A percentile compares a stretch with the other conserved stretches of the same genome.
These are phyloP conservation scores for Neogale vison DNA, from an alignment of 2,113 vertebrate genomes.

Conservation along the genomic window DNA sequence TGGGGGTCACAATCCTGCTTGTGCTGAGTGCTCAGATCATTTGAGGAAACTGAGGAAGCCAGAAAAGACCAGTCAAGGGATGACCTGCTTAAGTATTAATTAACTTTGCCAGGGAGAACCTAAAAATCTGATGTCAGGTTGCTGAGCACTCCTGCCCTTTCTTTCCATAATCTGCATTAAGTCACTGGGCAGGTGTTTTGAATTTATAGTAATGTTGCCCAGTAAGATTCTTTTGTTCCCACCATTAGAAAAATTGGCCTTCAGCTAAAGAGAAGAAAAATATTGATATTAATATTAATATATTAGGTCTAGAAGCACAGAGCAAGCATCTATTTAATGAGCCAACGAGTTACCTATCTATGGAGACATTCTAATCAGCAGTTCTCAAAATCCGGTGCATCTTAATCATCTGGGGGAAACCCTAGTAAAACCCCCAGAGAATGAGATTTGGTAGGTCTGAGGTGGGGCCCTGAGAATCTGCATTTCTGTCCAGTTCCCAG, in stretches of 20 bases:
- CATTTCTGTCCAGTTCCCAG: neutral
- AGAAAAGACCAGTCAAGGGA: neutral
- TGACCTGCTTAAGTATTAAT: conserved; percentile 16
- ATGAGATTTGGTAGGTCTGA: conserved; percentile 3
- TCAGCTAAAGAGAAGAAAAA: conserved; percentile 18
- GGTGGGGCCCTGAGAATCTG: neutral
- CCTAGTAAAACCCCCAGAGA: neutral
- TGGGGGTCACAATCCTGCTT: neutral
- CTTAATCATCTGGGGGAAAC: neutral
- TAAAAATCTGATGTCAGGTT: neutral
- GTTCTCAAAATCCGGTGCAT: neutral
- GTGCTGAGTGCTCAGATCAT: neutral
- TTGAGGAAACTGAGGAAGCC: conserved; percentile 57
- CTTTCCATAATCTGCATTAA: neutral
- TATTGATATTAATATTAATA: conserved; percentile 46
- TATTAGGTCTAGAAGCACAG: conserved; percentile 42
- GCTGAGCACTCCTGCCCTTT: neutral
- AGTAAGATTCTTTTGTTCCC: conserved; percentile 31
- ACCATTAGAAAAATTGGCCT: conserved; percentile 52
- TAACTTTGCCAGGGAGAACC: neutral
- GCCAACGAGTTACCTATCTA: neutral
- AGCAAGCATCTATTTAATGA: conserved; percentile 43
- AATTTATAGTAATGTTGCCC: conserved; percentile 44
- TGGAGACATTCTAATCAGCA: conserved; percentile 20
- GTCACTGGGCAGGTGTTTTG: conserved; percentile 8